These are phyloP conservation scores for Coelopa frigida DNA, from an alignment of 1,140 invertebrate species.

Conservation along the genomic window DNA sequence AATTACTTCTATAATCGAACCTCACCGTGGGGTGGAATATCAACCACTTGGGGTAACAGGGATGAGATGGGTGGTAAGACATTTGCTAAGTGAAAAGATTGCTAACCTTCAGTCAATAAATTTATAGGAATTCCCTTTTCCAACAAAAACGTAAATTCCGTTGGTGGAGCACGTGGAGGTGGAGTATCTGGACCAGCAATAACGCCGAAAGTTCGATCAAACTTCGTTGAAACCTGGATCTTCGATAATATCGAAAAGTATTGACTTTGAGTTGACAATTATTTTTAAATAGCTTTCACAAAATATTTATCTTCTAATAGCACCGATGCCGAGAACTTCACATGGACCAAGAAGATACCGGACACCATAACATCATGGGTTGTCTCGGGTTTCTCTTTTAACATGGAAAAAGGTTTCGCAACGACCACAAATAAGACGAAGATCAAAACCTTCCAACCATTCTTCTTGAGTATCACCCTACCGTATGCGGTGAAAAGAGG, in stretches of 20 bases:
- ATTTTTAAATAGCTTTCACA: background rate
- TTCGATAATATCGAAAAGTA: slow-evolving; percentile 35
- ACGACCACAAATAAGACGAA: slow-evolving; percentile 64
- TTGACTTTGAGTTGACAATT: background rate
- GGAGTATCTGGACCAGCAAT: no score
- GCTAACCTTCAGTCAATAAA: no score
- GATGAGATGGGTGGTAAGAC: background rate
- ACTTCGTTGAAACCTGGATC: slow-evolving; percentile 39
- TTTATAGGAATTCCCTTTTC: no score
- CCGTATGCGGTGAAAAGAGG: slow-evolving; percentile 82
- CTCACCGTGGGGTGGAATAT: no score
- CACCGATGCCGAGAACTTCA: slow-evolving; percentile 30
- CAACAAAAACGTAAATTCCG: no score
- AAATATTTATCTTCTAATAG: slow-evolving; percentile 3
- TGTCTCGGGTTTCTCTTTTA: slow-evolving; percentile 84
- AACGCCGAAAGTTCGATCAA: no score
- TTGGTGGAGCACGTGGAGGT: no score
- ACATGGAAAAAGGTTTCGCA: slow-evolving; percentile 75
- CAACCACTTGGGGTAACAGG: no score
- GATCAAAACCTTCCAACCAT: slow-evolving; percentile 79
- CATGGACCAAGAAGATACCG: slow-evolving; percentile 56
- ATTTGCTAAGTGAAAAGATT: background rate
- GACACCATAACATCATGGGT: slow-evolving; percentile 90
- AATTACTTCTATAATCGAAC: slow-evolving; percentile 36
- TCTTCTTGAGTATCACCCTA: slow-evolving; percentile 72